Evolutionary conservation across 2,797 vertebrate species (phyloP).

Genomic region (Mus caroli): DNA sequence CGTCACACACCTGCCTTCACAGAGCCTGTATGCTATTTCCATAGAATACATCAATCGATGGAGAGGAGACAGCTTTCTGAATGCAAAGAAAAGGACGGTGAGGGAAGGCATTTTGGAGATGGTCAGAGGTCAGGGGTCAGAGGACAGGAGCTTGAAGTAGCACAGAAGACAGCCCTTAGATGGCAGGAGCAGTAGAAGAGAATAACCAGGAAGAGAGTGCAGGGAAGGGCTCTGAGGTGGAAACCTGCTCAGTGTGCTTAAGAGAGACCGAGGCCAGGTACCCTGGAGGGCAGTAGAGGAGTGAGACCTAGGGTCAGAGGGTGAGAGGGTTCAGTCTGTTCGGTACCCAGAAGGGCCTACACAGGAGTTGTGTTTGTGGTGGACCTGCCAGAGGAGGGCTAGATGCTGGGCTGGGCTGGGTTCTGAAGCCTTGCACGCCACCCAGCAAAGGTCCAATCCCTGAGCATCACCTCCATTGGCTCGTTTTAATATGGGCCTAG

Average conservation of each 20-base stretch:
- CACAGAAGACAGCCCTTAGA: not conserved
- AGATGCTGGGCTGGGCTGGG: not conserved
- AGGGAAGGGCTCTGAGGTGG: not conserved
- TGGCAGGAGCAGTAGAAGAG: not conserved
- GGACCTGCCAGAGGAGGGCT: not conserved
- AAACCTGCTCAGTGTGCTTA: no score
- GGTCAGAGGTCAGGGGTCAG: not conserved
- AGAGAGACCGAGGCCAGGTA: not conserved
- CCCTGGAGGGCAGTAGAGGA: not conserved
- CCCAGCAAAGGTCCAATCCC: not conserved
- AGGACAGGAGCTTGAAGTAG: not conserved
- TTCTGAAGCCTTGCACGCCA: not conserved
- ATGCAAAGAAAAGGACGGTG: not conserved
- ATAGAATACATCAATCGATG: not conserved
- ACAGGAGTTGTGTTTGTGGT: not conserved
- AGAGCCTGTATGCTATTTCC: not conserved
- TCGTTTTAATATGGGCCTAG: not conserved
- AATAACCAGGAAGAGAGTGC: not conserved
- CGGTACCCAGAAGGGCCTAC: not conserved
- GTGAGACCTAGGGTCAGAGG: no score
- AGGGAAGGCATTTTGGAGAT: not conserved
- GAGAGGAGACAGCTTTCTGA: not conserved
- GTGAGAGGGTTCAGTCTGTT: not conserved
- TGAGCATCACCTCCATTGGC: not conserved
- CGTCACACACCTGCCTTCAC: not conserved